These are phyloP conservation scores for Chrysolina haemoptera DNA, from an alignment of 2,888 invertebrate genomes.

Conservation along the genomic window DNA sequence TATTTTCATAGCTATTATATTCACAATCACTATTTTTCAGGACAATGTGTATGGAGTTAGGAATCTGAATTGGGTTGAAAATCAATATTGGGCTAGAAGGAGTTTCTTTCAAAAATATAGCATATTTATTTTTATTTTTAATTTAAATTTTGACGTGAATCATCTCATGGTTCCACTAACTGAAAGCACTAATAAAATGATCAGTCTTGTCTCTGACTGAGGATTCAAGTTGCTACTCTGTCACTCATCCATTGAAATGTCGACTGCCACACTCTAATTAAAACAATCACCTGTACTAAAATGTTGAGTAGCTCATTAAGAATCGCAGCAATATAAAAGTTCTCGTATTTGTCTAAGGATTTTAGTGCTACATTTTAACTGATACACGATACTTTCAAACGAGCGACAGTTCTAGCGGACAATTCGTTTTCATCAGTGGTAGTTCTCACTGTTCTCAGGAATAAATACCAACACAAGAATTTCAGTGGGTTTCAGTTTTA, in stretches of 20 bases:
- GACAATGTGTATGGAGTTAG: too few species aligned
- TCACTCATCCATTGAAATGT: not conserved
- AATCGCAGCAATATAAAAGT: constrained; percentile 36
- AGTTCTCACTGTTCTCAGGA: not conserved
- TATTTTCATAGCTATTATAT: too few species aligned
- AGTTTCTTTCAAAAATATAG: too few species aligned
- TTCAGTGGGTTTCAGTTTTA: constrained; percentile 1
- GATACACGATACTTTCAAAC: constrained; percentile 11
- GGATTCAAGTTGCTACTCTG: not conserved
- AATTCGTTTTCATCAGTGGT: not conserved
- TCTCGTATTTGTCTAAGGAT: constrained; percentile 6
- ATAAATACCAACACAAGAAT: not conserved
- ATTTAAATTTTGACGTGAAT: too few species aligned
- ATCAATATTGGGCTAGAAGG: too few species aligned
- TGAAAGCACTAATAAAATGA: too few species aligned
- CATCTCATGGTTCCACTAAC: too few species aligned
- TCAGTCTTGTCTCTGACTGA: too few species aligned
- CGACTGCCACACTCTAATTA: not conserved
- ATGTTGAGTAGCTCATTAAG: constrained; percentile 30
- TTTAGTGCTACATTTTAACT: constrained; percentile 32
- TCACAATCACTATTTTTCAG: too few species aligned
- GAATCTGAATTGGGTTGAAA: too few species aligned
- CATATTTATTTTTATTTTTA: too few species aligned
- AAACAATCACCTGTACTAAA: constrained; percentile 33
- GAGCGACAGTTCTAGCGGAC: not conserved